Percentiles rank a stretch among this genome's conserved stretches.
These are phyloP conservation scores for Araneus ventricosus DNA, from an alignment of 1,140 invertebrate genomes.

Conservation along the genomic window DNA sequence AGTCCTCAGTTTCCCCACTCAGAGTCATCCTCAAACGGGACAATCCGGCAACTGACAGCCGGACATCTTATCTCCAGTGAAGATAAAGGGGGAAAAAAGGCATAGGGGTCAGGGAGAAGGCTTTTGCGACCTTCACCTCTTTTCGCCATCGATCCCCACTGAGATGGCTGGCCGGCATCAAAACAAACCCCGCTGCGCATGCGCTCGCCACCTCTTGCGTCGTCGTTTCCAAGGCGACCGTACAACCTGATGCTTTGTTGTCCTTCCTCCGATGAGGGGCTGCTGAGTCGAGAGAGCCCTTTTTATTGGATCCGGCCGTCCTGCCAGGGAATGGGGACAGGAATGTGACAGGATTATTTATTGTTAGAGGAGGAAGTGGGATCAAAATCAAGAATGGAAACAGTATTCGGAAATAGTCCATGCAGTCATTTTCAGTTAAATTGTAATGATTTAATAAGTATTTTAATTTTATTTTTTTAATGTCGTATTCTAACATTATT, in stretches of 20 bases:
- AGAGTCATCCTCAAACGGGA: no score
- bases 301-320: neutral
- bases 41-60: no score
- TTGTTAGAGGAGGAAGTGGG: neutral
- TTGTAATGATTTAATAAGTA: no score
- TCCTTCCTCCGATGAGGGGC: neutral
- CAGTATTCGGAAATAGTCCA: no score
- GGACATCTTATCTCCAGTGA: neutral
- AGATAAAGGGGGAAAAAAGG: neutral
- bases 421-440: no score
- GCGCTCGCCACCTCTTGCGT: neutral
- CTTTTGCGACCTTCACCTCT: conserved; percentile 1
- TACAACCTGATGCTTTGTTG: conserved; percentile 34
- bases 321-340: neutral
- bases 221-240: neutral
- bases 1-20: no score
- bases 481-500: no score
- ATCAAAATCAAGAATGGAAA: no score
- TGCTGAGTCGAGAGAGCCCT: neutral
- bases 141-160: neutral
- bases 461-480: no score
- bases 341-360: neutral
- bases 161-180: conserved; percentile 16
- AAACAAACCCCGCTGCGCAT: neutral
- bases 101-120: neutral